Percentiles rank a stretch among this genome's conserved stretches.
Conservation (phyloP, 2,113 vertebrate species). For the Malurus melanocephalus region DNA sequence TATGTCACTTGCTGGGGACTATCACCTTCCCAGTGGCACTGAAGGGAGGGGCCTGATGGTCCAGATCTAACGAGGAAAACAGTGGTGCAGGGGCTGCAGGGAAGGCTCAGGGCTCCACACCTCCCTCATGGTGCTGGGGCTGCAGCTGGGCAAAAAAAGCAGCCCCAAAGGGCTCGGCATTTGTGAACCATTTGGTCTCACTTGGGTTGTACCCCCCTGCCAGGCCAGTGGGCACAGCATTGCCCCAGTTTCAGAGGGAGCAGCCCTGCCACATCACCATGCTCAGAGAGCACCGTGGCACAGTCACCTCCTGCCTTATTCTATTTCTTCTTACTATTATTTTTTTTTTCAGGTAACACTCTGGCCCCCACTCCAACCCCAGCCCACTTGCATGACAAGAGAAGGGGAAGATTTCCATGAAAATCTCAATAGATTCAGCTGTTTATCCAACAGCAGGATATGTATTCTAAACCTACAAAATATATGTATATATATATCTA, state of each 20-base stretch:
- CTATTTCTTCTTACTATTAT: neutral
- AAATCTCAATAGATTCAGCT: neutral
- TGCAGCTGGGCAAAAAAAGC: neutral
- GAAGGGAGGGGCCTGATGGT: conserved; percentile 52
- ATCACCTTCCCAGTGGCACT: conserved; percentile 66
- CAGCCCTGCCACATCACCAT: accelerated
- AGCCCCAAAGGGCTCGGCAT: neutral
- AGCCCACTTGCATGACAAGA: accelerated
- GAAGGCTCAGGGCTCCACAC: accelerated
- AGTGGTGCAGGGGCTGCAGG: neutral
- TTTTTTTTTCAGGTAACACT: neutral
- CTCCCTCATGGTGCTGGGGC: neutral
- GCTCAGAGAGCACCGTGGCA: accelerated
- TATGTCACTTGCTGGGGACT: conserved; percentile 66
- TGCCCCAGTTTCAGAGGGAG: neutral
- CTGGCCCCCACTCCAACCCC: neutral
- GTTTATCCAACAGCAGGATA: neutral
- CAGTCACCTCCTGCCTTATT: neutral
- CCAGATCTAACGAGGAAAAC: conserved; percentile 70
- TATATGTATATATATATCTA: neutral
- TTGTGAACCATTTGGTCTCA: accelerated
- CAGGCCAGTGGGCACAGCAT: accelerated
- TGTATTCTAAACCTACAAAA: neutral
- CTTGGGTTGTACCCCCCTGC: neutral
- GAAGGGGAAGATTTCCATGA: neutral